Base-by-base conservation (phyloP, 2,113 vertebrate genomes). In the Pelvicachromis taeniatus region DNA sequence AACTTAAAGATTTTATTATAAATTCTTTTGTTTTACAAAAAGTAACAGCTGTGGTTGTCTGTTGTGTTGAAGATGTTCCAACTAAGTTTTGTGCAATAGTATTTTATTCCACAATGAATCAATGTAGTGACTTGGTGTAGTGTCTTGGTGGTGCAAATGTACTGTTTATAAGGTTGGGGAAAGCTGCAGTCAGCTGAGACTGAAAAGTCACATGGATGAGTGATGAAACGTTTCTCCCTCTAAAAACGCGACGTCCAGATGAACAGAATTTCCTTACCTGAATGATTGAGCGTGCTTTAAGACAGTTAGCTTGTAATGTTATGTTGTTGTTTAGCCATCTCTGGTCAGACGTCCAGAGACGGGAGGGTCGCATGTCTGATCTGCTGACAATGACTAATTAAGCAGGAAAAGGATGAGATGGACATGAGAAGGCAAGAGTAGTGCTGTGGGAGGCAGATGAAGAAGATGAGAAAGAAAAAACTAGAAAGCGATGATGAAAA, bases 161-260 rank as follows among this genome's bases (percentile, higher is more conserved):
- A 4, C 6, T 63, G 33, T 63, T 38, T 63, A 63, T 63, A 38
- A 63, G 33, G 33, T 5, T 8, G 19, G 59, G 0, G 19, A 38
- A 63, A 63, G 0, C 19, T 63, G 33, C 33, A 63, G 33, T 1
- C 59, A 63, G 33, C 33, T 63, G 33, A 21, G 59, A 38, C 59
- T 63, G 33, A 8, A 63, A 38, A 63, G 59, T 38, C 33, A 21
- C 59, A 2, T 13, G 10, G 33, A 63, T 21, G 59, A 38, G 11
- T 63, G 33, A 63, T 0, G 6, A 63, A 63, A 38, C 0, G 0
- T 38, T 63, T 33, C 56, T 59, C 4, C 56, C 29, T 17, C 56
- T 59, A 14, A 59, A 0, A 59, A 5, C 3, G 3, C 0, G 0
- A 59, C 9, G 3, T 61, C 58, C 5, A 33, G 56, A 33, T 29